Percentiles rank a stretch among this genome's conserved stretches.
These are phyloP conservation scores for Tenebrio molitor DNA, from an alignment of 1,140 invertebrate genomes.

Conservation along the genomic window DNA sequence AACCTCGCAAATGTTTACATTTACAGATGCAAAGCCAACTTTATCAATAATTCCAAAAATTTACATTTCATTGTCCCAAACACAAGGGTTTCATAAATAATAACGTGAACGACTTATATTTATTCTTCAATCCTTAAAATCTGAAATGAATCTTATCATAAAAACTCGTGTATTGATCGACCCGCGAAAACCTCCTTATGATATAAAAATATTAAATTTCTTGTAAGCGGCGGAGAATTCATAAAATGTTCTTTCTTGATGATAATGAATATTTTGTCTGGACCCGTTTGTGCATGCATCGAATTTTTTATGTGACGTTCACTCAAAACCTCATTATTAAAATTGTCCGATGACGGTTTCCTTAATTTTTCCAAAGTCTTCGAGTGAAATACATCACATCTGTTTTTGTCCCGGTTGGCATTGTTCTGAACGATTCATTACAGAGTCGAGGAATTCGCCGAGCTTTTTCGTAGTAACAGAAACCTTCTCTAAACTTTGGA, in stretches of 20 bases:
- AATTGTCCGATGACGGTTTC: not conserved
- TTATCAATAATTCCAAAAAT: no score
- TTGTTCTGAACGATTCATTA: not conserved
- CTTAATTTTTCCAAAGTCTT: not conserved
- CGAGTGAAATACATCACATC: not conserved
- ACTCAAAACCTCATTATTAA: not conserved
- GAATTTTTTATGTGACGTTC: not conserved
- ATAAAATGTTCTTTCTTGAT: not conserved
- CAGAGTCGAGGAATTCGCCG: not conserved
- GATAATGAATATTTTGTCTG: conserved; percentile 4
- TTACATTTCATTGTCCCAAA: no score
- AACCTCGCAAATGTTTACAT: no score
- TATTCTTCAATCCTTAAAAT: not conserved
- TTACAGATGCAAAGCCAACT: no score
- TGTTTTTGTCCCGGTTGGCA: conserved; percentile 17
- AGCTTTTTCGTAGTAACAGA: conserved; percentile 3
- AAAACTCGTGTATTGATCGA: not conserved
- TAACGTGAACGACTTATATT: not conserved
- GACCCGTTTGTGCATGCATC: not conserved
- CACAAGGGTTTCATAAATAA: no score
- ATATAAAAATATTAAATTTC: conserved; percentile 7
- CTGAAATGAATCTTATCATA: not conserved
- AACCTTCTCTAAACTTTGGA: conserved; percentile 11
- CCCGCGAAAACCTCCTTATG: not conserved
- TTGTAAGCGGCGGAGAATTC: not conserved